Evolutionary conservation across 2,797 vertebrate genomes (phyloP).

Genomic region (Argyrosomus regius): DNA sequence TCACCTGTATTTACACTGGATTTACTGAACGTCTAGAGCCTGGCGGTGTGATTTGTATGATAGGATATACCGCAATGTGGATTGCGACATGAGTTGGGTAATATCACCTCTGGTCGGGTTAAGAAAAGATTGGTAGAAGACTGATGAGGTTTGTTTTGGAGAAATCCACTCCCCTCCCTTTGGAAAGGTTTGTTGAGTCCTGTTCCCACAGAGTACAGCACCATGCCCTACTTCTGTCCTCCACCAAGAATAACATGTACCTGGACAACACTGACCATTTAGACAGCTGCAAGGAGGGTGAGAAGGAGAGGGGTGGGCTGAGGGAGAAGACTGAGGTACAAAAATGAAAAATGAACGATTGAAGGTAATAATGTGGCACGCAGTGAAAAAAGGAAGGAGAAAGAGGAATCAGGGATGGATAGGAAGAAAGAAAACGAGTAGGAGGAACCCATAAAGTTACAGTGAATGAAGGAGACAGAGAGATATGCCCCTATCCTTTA

Average conservation of each 20-base stretch:
- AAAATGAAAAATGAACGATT: conserved; percentile 30
- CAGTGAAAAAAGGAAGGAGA: conserved; percentile 49
- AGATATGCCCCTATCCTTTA: conserved; percentile 79
- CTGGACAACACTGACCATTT: conserved; percentile 75
- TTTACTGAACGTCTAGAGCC: conserved; percentile 39
- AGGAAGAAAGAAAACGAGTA: conserved; percentile 51
- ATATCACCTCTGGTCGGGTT: conserved; percentile 63
- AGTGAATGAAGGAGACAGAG: conserved; percentile 75
- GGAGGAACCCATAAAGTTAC: conserved; percentile 72
- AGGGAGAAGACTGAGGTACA: conserved; percentile 38
- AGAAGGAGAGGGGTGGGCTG: conserved; percentile 5
- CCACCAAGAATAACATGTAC: conserved; percentile 79
- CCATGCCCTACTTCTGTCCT: conserved; percentile 73
- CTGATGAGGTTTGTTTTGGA: conserved; percentile 74
- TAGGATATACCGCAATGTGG: conserved; percentile 34
- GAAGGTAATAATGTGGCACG: conserved; percentile 62
- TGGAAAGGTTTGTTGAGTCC: conserved; percentile 65
- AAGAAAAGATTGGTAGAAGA: conserved; percentile 71
- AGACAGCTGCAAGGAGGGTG: conserved; percentile 75
- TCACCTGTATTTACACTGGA: conserved; percentile 70
- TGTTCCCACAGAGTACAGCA: conserved; percentile 71
- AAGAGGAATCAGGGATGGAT: conserved; percentile 45
- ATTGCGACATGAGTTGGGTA: conserved; percentile 50
- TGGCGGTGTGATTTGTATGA: conserved; percentile 48
- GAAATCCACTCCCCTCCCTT: conserved; percentile 41